Conservation (phyloP, 2,888 invertebrate genomes). For the Callinectes sapidus region DNA sequence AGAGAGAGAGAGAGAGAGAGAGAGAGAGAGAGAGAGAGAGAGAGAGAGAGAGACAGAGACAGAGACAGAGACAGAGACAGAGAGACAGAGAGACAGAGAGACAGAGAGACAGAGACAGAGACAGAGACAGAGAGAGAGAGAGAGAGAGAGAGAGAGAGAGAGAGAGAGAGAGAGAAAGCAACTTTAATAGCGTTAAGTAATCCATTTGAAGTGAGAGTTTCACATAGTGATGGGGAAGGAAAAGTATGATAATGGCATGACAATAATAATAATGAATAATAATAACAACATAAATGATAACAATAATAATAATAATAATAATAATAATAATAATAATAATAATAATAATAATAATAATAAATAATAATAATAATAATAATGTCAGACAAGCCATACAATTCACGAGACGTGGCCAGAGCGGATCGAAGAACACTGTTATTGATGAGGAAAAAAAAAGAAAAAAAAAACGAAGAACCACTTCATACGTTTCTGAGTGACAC, state of each 20-base stretch:
- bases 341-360: constrained; percentile 23
- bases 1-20: constrained; percentile 33
- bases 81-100: constrained; percentile 37
- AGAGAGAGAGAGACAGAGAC: too few species aligned
- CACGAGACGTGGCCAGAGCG: background rate
- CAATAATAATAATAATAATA: constrained; percentile 15
- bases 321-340: background rate
- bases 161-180: background rate
- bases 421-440: background rate
- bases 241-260: background rate
- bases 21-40: background rate
- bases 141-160: constrained; percentile 23
- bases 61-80: constrained; percentile 29
- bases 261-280: constrained; percentile 11
- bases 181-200: background rate
- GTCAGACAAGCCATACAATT: background rate
- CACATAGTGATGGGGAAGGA: too few species aligned
- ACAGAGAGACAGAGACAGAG: constrained; percentile 24
- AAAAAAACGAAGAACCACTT: background rate
- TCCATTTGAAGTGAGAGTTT: background rate
- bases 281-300: constrained; percentile 1
- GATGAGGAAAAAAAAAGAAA: background rate
- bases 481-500: background rate
- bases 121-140: constrained; percentile 29
- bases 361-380: background rate